Conservation (phyloP, 2,888 invertebrate genomes). For the Barypeithes pellucidus region DNA sequence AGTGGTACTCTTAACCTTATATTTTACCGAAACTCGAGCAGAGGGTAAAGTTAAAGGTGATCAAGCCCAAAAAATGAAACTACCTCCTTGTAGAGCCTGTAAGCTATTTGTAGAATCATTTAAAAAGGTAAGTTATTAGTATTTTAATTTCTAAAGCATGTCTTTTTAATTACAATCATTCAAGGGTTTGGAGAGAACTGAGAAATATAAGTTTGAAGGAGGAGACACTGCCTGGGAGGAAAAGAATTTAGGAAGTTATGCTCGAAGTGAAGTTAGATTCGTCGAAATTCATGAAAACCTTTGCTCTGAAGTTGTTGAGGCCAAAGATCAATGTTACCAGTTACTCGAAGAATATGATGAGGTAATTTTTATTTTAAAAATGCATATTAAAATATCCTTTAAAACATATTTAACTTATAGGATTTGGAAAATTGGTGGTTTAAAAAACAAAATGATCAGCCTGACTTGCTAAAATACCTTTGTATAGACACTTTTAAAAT, state of each 20-base stretch:
- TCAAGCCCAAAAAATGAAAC: slow-evolving; percentile 48
- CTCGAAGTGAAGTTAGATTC: slow-evolving; percentile 90
- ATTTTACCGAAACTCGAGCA: slow-evolving; percentile 3
- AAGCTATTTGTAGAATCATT: slow-evolving; percentile 84
- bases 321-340: slow-evolving; percentile 87
- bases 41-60: slow-evolving; percentile 42
- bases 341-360: slow-evolving; percentile 89
- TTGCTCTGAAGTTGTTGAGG: slow-evolving; percentile 83
- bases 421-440: slow-evolving; percentile 92
- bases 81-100: slow-evolving; percentile 86
- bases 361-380: slow-evolving; percentile 58
- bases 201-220: slow-evolving; percentile 92
- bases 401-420: slow-evolving; percentile 28
- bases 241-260: slow-evolving; percentile 86
- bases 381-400: neutral
- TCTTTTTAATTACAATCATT: slow-evolving; percentile 14
- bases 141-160: neutral
- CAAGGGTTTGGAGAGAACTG: slow-evolving; percentile 85
- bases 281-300: slow-evolving; percentile 93
- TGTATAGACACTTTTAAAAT: slow-evolving; percentile 84
- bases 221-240: slow-evolving; percentile 97
- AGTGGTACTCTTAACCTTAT: slow-evolving; percentile 29
- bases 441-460: slow-evolving; percentile 72
- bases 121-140: slow-evolving; percentile 70
- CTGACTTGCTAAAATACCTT: slow-evolving; percentile 80